phyloP scores from a whole-genome alignment of 2,797 vertebrate genomes.

The Phrynocephalus forsythii region DNA sequence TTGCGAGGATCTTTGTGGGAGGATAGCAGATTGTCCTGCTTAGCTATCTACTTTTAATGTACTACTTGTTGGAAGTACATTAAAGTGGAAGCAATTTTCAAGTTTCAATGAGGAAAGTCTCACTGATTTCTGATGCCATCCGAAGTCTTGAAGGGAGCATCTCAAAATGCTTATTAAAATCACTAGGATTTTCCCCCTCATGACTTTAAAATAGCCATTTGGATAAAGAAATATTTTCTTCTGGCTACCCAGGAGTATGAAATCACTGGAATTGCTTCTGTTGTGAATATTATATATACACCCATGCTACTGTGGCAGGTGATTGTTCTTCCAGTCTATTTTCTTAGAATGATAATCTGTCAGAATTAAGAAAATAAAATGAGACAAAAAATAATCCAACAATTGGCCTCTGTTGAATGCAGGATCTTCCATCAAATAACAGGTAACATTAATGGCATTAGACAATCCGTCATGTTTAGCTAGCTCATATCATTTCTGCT shows the following conservation, averaged over 20 bases:
- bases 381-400: background rate
- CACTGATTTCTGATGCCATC: background rate
- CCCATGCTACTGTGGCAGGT: background rate
- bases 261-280: background rate
- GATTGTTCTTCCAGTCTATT: background rate
- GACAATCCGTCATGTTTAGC: background rate
- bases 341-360: background rate
- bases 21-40: background rate
- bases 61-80: background rate
- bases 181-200: background rate
- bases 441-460: constrained; percentile 10
- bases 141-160: background rate
- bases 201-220: background rate
- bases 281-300: background rate
- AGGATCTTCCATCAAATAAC: background rate
- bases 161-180: background rate
- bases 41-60: background rate
- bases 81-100: background rate
- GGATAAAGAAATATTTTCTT: constrained; percentile 1
- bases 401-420: background rate
- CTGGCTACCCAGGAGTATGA: background rate
- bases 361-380: background rate
- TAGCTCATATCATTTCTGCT: constrained; percentile 12
- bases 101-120: background rate
- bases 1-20: background rate